A percentile compares a stretch with the other conserved stretches of the same genome.
phyloP scores from a whole-genome alignment of 2,888 invertebrate genomes.

The Hipparchia sbordonii region DNA sequence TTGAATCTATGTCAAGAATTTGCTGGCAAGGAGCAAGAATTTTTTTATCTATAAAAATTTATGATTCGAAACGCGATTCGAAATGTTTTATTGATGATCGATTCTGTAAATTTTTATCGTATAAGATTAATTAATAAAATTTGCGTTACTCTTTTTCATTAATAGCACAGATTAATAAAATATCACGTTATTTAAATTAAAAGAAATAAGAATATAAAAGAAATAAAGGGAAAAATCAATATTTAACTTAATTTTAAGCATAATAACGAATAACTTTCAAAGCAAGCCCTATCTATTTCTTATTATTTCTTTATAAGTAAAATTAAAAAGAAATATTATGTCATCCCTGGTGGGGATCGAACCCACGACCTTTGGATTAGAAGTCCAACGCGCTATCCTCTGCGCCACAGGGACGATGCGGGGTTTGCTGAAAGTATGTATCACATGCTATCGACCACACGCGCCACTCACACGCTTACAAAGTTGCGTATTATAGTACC shows the following conservation, averaged over 20 bases:
- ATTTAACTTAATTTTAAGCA: not conserved
- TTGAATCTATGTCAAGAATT: constrained; percentile 28
- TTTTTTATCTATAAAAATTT: not conserved
- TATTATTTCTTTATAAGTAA: not conserved
- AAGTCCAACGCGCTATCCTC: constrained; percentile 94
- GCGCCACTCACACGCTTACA: not conserved
- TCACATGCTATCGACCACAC: not conserved
- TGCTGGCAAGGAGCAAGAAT: constrained; percentile 13
- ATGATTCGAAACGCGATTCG: not conserved
- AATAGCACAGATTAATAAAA: too few relatives aligned
- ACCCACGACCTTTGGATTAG: constrained; percentile 94
- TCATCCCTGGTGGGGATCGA: constrained; percentile 92
- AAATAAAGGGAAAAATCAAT: not conserved
- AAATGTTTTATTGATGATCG: not conserved
- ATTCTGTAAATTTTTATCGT: too few relatives aligned
- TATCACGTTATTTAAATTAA: too few relatives aligned
- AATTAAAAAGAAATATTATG: not conserved
- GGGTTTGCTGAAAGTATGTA: not conserved
- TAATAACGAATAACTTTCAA: not conserved
- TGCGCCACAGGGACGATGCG: constrained; percentile 75
- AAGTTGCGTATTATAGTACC: not conserved
- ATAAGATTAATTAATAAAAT: too few relatives aligned
- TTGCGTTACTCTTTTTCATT: too few relatives aligned
- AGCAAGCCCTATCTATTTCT: not conserved
- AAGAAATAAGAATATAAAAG: not conserved